These are phyloP conservation scores for Sicus ferrugineus DNA, from an alignment of 2,888 invertebrate genomes.

Conservation along the genomic window DNA sequence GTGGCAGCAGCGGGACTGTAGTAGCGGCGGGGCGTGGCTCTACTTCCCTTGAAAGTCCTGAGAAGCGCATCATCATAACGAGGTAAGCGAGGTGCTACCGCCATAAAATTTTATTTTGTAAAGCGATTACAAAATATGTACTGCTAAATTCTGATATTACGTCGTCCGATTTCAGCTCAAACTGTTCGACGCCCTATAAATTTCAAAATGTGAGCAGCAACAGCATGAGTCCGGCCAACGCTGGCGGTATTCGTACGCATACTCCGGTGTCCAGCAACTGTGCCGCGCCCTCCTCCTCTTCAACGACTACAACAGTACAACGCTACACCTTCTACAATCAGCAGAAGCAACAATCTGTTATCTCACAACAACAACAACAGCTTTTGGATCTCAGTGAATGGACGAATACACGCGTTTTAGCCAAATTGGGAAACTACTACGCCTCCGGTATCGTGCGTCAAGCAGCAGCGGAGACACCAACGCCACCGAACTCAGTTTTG, in stretches of 20 bases:
- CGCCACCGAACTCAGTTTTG: slow-evolving; percentile 73
- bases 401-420: slow-evolving; percentile 91
- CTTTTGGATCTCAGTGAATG: slow-evolving; percentile 89
- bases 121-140: background rate
- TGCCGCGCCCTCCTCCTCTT: slow-evolving; percentile 38
- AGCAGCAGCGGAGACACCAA: slow-evolving; percentile 66
- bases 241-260: slow-evolving; percentile 48
- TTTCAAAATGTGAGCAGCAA: slow-evolving; percentile 50
- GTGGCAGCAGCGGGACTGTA: slow-evolving; percentile 49
- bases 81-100: too few species aligned
- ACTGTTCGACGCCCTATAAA: slow-evolving; percentile 54
- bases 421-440: slow-evolving; percentile 82
- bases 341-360: slow-evolving; percentile 43
- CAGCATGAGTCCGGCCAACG: slow-evolving; percentile 14
- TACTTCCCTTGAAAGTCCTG: slow-evolving; percentile 49
- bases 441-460: slow-evolving; percentile 88
- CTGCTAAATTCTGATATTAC: background rate
- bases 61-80: slow-evolving; percentile 54
- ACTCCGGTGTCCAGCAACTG: slow-evolving; percentile 46
- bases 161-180: slow-evolving; percentile 33
- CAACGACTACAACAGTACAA: slow-evolving; percentile 45
- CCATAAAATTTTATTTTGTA: too few species aligned
- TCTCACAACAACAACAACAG: slow-evolving; percentile 45
- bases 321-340: slow-evolving; percentile 53
- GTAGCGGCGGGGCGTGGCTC: slow-evolving; percentile 40